Evolutionary conservation across 2,797 vertebrate genomes (phyloP), one percentile per base, ranked within the genome.

Genomic region (Scomberomorus guttatus): DNA sequence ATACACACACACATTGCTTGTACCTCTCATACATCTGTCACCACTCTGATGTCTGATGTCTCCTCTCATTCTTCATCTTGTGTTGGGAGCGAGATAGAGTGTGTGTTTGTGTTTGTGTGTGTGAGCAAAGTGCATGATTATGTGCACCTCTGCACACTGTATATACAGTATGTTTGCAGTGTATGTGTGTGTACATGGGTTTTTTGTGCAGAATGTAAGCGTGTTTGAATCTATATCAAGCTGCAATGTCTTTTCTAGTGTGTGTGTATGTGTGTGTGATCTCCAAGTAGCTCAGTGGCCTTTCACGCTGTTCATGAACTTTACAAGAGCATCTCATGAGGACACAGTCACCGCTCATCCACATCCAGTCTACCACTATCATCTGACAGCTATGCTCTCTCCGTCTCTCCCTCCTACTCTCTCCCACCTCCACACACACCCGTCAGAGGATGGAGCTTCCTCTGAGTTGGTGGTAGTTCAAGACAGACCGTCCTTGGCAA

Each of bases 281-380:
- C 77, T 82, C 52, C 51, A 72, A 81, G 82, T 70, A 77, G 58
- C 81, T 66, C 62, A 27, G 78, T 81, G 90, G 83, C 82, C 78
- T 89, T 88, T 89, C 80, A 75, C 34, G 60, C 80, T 87, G 73
- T 75, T 87, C 67, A 73, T 86, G 80, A 90, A 89, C 84, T 85
- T 89, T 75, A 85, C 71, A 42, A 62, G 81, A 88, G 77, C 85
- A 80, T 88, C 81, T 88, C 79, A 79, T 32, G 80, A 87, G 80
- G 87, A 91, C 80, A 75, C 82, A 80, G 78, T 82, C 75, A 55
- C 85, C 64, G 75, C 77, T 80, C 87, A 81, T 74, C 77, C 82
- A 81, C 82, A 81, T 90, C 84, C 46, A 72, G 65, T 72, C 57
- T 44, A 61, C 74, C 60, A 75, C 82, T 77, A 75, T 82, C 73